Evolutionary conservation across 2,113 vertebrate species (phyloP).

Genomic region (Dromas ardeola): DNA sequence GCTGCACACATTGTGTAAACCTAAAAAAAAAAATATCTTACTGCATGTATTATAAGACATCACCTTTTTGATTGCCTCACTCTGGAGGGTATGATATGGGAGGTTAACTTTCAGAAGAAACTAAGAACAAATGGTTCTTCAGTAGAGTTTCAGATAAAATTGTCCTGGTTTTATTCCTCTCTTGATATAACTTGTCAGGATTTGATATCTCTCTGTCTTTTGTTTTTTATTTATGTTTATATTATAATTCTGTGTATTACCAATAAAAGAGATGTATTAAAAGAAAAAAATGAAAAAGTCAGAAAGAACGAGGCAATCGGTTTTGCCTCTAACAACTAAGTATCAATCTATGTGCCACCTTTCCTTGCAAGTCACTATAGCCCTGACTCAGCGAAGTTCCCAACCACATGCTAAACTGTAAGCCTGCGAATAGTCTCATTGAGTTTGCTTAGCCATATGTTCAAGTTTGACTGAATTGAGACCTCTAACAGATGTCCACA

Average conservation of each 20-base stretch:
- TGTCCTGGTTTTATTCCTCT: background rate
- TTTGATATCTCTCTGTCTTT: background rate
- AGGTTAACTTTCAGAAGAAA: background rate
- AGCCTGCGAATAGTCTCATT: background rate
- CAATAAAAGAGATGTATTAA: background rate
- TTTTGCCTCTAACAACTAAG: background rate
- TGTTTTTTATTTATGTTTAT: background rate
- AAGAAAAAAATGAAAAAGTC: background rate
- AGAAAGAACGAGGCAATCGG: background rate
- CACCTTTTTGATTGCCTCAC: background rate
- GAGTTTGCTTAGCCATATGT: background rate
- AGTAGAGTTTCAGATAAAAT: background rate
- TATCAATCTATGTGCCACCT: background rate
- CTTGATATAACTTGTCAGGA: background rate
- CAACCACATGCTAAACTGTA: background rate
- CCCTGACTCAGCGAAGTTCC: slow-evolving; percentile 3
- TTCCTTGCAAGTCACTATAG: background rate
- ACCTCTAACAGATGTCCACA: background rate
- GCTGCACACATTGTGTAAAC: background rate
- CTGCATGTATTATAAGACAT: background rate
- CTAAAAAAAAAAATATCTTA: background rate
- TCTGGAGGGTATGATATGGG: background rate
- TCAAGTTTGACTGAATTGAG: background rate
- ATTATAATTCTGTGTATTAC: background rate
- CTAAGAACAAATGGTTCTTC: background rate